These are phyloP conservation scores for Brachionus calyciflorus DNA, from an alignment of 1,140 invertebrate species.

Conservation along the genomic window DNA sequence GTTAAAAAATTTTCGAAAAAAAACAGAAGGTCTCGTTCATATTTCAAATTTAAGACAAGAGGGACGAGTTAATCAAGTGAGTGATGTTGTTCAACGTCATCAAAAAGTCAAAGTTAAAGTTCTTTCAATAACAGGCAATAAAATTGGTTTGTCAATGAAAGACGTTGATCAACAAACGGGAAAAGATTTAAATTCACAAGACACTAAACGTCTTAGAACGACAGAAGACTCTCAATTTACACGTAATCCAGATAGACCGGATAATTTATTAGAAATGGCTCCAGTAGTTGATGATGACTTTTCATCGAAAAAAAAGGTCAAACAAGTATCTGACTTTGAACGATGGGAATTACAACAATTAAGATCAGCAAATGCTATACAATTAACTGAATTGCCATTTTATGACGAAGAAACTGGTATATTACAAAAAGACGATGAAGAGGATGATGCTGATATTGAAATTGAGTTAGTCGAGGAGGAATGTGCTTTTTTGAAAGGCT, in stretches of 20 bases:
- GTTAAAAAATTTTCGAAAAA: conserved; percentile 73
- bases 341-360: conserved; percentile 71
- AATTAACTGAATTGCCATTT: conserved; percentile 61
- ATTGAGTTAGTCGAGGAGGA: conserved; percentile 98
- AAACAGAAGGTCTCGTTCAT: conserved; percentile 84
- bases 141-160: conserved; percentile 95
- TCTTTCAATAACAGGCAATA: conserved; percentile 78
- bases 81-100: conserved; percentile 85
- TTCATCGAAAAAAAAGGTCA: conserved; percentile 60
- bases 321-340: conserved; percentile 91
- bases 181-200: conserved; percentile 79
- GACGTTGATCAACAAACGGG: conserved; percentile 94
- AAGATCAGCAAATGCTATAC: conserved; percentile 72
- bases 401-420: conserved; percentile 64
- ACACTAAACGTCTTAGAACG: conserved; percentile 52
- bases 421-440: conserved; percentile 60
- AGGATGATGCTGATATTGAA: conserved; percentile 89
- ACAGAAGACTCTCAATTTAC: conserved; percentile 51
- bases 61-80: conserved; percentile 87
- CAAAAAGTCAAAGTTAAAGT: conserved; percentile 79
- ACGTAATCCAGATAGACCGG: conserved; percentile 80
- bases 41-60: conserved; percentile 82
- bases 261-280: conserved; percentile 7
- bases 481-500: conserved; percentile 83
- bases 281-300: conserved; percentile 2